Percentiles rank a stretch among this genome's conserved stretches.
Conservation (phyloP, 2,797 vertebrate genomes). For the Anolis apletophallus region DNA sequence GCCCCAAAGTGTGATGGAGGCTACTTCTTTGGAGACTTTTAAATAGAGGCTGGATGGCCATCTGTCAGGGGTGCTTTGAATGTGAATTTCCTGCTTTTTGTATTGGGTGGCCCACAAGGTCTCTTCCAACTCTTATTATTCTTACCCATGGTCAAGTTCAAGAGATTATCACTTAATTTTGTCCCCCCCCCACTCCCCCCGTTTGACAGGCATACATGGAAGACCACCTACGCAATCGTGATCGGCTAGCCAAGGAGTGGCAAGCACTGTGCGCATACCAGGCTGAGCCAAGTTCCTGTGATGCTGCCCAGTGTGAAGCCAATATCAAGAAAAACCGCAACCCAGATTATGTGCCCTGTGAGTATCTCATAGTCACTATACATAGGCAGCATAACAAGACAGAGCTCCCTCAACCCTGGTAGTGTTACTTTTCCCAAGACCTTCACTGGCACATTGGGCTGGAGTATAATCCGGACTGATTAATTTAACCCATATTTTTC, state of each 20-base stretch:
- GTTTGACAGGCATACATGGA: slow-evolving; percentile 94
- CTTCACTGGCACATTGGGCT: not conserved
- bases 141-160: not conserved
- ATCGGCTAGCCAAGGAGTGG: slow-evolving; percentile 96
- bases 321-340: slow-evolving; percentile 94
- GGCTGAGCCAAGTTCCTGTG: slow-evolving; percentile 90
- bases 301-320: slow-evolving; percentile 80
- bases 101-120: no score
- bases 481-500: not conserved
- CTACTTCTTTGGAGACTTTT: no score
- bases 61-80: no score
- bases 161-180: not conserved
- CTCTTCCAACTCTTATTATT: no score
- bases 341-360: slow-evolving; percentile 90
- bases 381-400: not conserved
- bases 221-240: slow-evolving; percentile 94
- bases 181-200: no score
- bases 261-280: slow-evolving; percentile 95
- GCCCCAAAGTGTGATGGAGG: no score
- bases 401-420: not conserved
- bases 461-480: no score
- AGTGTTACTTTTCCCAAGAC: not conserved
- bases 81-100: no score
- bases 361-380: slow-evolving; percentile 67
- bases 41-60: no score